Evolutionary conservation across 1,140 invertebrate genomes (phyloP).

Genomic region (Leptinotarsa defecta): DNA sequence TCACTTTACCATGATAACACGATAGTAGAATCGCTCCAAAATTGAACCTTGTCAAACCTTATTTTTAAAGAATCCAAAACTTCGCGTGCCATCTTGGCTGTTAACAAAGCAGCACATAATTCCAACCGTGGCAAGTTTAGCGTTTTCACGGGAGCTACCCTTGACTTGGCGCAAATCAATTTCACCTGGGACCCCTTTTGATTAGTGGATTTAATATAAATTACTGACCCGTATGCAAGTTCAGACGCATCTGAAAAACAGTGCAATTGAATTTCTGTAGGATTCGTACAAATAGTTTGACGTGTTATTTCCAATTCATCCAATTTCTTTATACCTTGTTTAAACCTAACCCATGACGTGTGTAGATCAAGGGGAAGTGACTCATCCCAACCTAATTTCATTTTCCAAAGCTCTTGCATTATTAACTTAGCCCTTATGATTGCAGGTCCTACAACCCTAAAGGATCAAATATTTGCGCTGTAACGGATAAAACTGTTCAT

Average conservation of each 20-base stretch:
- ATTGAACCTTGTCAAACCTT: slow-evolving; percentile 43
- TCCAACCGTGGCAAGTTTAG: slow-evolving; percentile 43
- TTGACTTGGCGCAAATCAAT: slow-evolving; percentile 43
- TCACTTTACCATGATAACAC: slow-evolving; percentile 32
- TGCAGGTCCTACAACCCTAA: slow-evolving; percentile 54
- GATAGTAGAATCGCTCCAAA: slow-evolving; percentile 40
- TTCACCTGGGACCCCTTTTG: not conserved
- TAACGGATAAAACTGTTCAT: slow-evolving; percentile 50
- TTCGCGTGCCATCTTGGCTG: slow-evolving; percentile 24
- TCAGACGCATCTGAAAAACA: slow-evolving; percentile 33
- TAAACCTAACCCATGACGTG: slow-evolving; percentile 16
- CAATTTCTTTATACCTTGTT: not conserved
- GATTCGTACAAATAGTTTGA: not conserved
- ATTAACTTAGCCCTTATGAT: slow-evolving; percentile 54
- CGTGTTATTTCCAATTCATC: not conserved
- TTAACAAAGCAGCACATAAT: slow-evolving; percentile 27
- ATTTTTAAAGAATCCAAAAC: slow-evolving; percentile 29
- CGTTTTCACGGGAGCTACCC: slow-evolving; percentile 44
- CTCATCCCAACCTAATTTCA: slow-evolving; percentile 55
- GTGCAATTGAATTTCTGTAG: slow-evolving; percentile 24
- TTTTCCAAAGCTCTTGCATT: slow-evolving; percentile 55
- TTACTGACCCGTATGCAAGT: slow-evolving; percentile 28
- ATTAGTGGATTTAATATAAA: slow-evolving; percentile 25
- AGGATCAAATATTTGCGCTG: slow-evolving; percentile 56
- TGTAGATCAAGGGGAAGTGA: slow-evolving; percentile 41